A percentile compares a stretch with the other conserved stretches of the same genome.
Conservation (phyloP, 2,888 invertebrate genomes). For the Trimorus sp. region DNA sequence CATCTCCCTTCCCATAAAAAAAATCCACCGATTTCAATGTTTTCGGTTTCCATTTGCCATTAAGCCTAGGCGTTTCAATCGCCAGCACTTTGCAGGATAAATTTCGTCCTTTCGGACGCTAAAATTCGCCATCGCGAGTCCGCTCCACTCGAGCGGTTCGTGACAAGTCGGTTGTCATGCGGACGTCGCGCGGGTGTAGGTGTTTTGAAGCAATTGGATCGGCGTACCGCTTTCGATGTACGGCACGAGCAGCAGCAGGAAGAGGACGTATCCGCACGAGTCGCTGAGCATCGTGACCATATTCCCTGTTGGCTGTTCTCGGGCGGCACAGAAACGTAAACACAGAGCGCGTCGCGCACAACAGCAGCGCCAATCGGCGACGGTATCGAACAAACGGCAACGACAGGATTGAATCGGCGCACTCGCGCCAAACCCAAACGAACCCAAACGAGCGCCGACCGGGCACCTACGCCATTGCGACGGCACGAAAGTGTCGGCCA, state of each 20-base stretch:
- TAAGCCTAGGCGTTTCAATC: no score
- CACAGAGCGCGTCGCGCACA: constrained; percentile 42
- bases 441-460: constrained; percentile 1
- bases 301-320: constrained; percentile 69
- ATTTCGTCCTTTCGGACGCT: no score
- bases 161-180: no score
- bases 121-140: no score
- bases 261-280: constrained; percentile 84
- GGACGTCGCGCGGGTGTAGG: no score
- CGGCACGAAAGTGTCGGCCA: background rate
- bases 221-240: constrained; percentile 86
- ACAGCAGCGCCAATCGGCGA: background rate
- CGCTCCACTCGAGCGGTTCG: no score
- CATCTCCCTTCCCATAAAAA: no score
- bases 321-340: constrained; percentile 52
- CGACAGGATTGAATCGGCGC: constrained; percentile 13
- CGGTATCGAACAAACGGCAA: constrained; percentile 12
- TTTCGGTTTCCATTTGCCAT: no score
- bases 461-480: no score
- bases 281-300: constrained; percentile 80
- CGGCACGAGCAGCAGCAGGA: constrained; percentile 86
- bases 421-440: constrained; percentile 19
- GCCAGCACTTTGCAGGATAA: no score
- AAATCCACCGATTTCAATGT: no score
- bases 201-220: no score